Conservation (phyloP, 2,113 vertebrate genomes). For the Lophius piscatorius region DNA sequence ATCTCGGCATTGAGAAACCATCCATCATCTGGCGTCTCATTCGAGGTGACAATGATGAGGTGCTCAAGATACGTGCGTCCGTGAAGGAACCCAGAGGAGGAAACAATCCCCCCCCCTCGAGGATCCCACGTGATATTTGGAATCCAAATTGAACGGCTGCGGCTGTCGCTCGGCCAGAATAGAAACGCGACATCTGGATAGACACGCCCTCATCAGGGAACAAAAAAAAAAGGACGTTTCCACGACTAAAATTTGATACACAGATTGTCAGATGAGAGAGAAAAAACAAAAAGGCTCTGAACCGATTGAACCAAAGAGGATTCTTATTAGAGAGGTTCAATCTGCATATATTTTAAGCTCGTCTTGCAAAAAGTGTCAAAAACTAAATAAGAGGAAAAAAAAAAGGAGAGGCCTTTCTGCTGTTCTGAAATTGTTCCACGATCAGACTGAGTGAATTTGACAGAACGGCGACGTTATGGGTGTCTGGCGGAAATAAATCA, state of each 20-base stretch:
- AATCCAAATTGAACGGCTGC: constrained; percentile 68
- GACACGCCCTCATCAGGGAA: constrained; percentile 71
- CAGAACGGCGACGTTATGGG: constrained; percentile 52
- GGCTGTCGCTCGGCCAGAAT: constrained; percentile 50
- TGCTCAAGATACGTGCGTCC: constrained; percentile 10
- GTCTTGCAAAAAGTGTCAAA: constrained; percentile 72
- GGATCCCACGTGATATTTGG: constrained; percentile 61
- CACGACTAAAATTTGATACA: constrained; percentile 59
- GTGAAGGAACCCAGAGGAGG: constrained; percentile 31
- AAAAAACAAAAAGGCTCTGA: constrained; percentile 39
- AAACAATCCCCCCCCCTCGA: constrained; percentile 55
- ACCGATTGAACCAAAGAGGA: constrained; percentile 66
- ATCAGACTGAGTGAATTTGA: constrained; percentile 66
- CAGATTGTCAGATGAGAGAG: constrained; percentile 46
- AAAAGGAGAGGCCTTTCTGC: constrained; percentile 47
- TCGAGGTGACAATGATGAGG: constrained; percentile 56
- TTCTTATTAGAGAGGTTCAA: constrained; percentile 69
- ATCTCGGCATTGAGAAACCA: no score
- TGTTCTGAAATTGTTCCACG: constrained; percentile 66
- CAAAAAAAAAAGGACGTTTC: constrained; percentile 70
- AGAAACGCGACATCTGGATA: constrained; percentile 72
- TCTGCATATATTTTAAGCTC: constrained; percentile 70
- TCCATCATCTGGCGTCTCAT: constrained; percentile 63
- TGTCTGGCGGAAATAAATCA: constrained; percentile 60
- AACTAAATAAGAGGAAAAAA: constrained; percentile 68